Conservation (phyloP, 2,113 vertebrate species). For the Choloepus hoffmanni region DNA sequence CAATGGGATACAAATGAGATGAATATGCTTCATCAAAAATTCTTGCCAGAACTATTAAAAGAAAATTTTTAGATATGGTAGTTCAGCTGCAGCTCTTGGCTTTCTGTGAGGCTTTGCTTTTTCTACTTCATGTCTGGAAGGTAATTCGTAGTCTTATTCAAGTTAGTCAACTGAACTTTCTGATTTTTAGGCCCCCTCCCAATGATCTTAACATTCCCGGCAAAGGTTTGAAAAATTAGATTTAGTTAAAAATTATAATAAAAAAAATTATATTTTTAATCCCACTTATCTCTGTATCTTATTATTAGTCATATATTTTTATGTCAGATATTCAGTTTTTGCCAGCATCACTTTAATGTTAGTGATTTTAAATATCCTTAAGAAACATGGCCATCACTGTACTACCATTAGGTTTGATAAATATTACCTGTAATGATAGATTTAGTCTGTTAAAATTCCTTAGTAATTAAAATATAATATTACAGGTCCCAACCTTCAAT, state of each 20-base stretch:
- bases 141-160: background rate
- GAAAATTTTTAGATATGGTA: conserved; percentile 2
- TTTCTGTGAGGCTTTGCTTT: conserved; percentile 31
- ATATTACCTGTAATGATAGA: background rate
- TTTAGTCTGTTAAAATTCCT: background rate
- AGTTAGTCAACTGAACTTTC: background rate
- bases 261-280: background rate
- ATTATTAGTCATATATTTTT: conserved; percentile 10
- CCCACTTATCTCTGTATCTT: background rate
- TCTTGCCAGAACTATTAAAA: background rate
- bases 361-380: conserved; percentile 33
- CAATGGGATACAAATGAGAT: background rate
- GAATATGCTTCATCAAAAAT: conserved; percentile 45
- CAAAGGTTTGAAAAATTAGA: conserved; percentile 38
- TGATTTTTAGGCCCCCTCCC: background rate
- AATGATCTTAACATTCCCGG: conserved; percentile 11
- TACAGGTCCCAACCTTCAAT: background rate
- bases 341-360: conserved; percentile 2
- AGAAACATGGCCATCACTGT: background rate
- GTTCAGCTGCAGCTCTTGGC: conserved; percentile 26
- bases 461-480: conserved; percentile 51
- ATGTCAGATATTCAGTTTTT: background rate
- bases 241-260: conserved; percentile 37
- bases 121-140: conserved; percentile 22
- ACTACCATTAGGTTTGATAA: conserved; percentile 21